A percentile compares a stretch with the other conserved stretches of the same genome.
phyloP scores from a whole-genome alignment of 2,888 invertebrate species.

The Dynastes grantii region DNA sequence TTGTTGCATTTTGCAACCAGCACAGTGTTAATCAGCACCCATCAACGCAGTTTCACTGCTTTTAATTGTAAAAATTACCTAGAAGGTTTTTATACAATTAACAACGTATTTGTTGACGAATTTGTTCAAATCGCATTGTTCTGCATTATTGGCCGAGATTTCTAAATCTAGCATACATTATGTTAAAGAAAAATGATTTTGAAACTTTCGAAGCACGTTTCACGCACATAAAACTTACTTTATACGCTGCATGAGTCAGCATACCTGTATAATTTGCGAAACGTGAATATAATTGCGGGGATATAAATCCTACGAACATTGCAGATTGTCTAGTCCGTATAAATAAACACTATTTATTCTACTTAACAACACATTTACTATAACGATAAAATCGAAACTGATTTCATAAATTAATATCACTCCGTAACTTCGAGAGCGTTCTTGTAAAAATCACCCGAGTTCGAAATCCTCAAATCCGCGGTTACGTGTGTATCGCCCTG shows the following conservation, averaged over 20 bases:
- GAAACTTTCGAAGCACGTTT: conserved; percentile 1
- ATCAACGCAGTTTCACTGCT: too few relatives aligned
- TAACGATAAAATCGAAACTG: conserved; percentile 30
- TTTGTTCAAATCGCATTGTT: neutral
- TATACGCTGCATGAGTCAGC: conserved; percentile 17
- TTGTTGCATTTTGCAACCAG: too few relatives aligned
- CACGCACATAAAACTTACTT: neutral
- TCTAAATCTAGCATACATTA: neutral
- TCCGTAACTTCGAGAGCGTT: neutral
- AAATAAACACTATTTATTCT: conserved; percentile 40
- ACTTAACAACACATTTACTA: neutral
- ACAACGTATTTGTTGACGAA: neutral
- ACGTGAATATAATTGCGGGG: conserved; percentile 22
- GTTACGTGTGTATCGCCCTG: neutral
- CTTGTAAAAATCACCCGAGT: neutral
- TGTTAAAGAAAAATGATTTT: neutral
- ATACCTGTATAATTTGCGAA: conserved; percentile 18
- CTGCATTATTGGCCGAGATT: neutral
- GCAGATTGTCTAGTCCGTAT: neutral
- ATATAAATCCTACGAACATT: conserved; percentile 20
- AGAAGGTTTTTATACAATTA: neutral
- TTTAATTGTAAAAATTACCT: too few relatives aligned
- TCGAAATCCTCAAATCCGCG: conserved; percentile 9
- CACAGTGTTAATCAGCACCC: too few relatives aligned
- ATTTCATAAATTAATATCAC: conserved; percentile 35